Evolutionary conservation across 2,113 vertebrate genomes (phyloP), one percentile per base, ranked within the genome.

Genomic region (Sceloporus tristichus): DNA sequence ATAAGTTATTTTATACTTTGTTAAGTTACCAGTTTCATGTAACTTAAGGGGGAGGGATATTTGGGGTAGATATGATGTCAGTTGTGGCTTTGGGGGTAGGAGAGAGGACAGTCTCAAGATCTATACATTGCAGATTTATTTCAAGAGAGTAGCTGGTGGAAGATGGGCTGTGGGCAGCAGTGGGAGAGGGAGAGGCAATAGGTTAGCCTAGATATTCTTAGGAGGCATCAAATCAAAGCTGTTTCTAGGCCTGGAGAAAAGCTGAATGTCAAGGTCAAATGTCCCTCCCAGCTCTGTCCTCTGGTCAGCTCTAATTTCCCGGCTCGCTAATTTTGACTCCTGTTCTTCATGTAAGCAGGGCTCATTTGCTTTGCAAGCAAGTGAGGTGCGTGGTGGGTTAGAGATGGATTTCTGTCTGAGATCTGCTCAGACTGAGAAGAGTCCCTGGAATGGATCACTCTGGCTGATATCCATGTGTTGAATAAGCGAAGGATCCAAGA

Each of bases 241-340:
- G 38, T 83, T 54, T 29, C 81, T 83, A 56, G 76, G 73, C 42
- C 62, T 54, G 74, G 87, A 84, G 87, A 78, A 84, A 84, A 84
- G 81, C 87, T 74, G 81, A 88, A 88, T 88, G 87, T 88, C 87
- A 88, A 88, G 87, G 87, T 83, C 87, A 88, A 68, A 88, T 78
- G 40, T 68, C 75, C 65, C 81, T 88, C 81, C 62, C 81, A 40
- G 74, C 42, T 88, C 87, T 84, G 87, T 88, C 81, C 87, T 84
- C 81, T 88, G 74, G 81, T 84, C 87, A 88, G 81, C 73, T 88
- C 87, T 83, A 54, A 84, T 88, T 88, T 88, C 87, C 65, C 68
- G 73, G n/a, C 87, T 88, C 62, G 74, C 87, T 88, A 88, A 88
- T 84, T 88, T 84, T 88, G 87, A 88, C 81, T 88, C 75, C 62